phyloP scores from a whole-genome alignment of 2,888 invertebrate genomes.

The Rhopalosiphum nymphaeae region DNA sequence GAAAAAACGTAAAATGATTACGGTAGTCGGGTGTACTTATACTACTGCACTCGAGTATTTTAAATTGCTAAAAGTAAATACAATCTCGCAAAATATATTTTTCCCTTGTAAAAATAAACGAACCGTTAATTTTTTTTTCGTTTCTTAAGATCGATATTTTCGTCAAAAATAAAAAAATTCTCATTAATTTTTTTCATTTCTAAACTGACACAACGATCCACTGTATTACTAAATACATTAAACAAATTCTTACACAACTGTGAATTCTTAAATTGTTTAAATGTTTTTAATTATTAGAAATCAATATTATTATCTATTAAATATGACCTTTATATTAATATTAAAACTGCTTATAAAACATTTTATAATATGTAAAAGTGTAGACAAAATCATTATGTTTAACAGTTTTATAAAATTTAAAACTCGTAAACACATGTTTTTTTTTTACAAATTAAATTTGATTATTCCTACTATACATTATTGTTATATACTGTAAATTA shows the following conservation, averaged over 20 bases:
- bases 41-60: constrained; percentile 26
- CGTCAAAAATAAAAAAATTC: not conserved
- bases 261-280: not conserved
- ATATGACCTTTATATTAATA: not conserved
- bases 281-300: not conserved
- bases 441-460: not conserved
- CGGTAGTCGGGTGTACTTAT: not conserved
- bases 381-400: not conserved
- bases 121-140: not conserved
- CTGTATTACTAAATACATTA: not conserved
- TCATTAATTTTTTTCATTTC: not conserved
- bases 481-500: not conserved
- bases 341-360: not conserved
- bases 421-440: not conserved
- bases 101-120: constrained; percentile 13
- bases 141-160: not conserved
- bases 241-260: not conserved
- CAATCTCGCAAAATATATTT: constrained; percentile 6
- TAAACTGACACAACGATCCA: not conserved
- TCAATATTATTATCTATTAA: not conserved
- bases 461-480: not conserved
- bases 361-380: too few species aligned
- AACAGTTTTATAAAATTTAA: not conserved
- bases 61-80: constrained; percentile 30
- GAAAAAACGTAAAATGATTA: constrained; percentile 29